Evolutionary conservation across 2,888 invertebrate genomes (phyloP).

Genomic region (Cenopis cana): DNA sequence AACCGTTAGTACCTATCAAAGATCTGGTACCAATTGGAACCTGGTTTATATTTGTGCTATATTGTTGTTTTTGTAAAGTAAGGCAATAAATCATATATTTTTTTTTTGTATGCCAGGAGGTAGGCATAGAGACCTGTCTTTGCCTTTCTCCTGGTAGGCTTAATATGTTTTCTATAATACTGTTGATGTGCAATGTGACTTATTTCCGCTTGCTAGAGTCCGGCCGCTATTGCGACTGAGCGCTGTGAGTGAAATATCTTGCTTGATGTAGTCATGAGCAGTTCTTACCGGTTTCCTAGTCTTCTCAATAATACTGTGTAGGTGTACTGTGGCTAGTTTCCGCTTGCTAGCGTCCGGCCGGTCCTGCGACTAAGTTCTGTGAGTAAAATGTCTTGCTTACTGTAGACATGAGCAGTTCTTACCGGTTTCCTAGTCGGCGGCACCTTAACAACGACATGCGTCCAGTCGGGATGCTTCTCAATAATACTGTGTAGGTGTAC

Average conservation of each 20-base stretch:
- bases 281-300: constrained; percentile 85
- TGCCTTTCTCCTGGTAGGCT: constrained; percentile 86
- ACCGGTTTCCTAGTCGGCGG: constrained; percentile 86
- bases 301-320: constrained; percentile 83
- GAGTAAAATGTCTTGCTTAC: constrained; percentile 71
- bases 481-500: constrained; percentile 87
- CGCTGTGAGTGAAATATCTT: constrained; percentile 69
- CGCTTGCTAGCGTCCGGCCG: constrained; percentile 72
- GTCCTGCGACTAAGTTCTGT: constrained; percentile 68
- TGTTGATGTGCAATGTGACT: no score
- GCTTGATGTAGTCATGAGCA: constrained; percentile 59
- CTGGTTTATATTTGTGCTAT: no score
- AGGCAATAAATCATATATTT: no score
- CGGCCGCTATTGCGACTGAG: constrained; percentile 69
- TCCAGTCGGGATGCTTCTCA: constrained; percentile 83
- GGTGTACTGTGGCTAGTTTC: constrained; percentile 76
- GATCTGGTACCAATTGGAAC: no score
- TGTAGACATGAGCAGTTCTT: constrained; percentile 61
- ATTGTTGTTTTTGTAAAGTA: no score
- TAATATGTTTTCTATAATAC: constrained; percentile 83
- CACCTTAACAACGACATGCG: constrained; percentile 89
- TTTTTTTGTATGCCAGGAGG: no score
- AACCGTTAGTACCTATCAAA: no score
- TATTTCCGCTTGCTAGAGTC: no score
- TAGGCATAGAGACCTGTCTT: no score